Evolutionary conservation across 2,888 invertebrate species (phyloP), one percentile per base, ranked within the genome.

Genomic region (Palloptera scutellata): DNA sequence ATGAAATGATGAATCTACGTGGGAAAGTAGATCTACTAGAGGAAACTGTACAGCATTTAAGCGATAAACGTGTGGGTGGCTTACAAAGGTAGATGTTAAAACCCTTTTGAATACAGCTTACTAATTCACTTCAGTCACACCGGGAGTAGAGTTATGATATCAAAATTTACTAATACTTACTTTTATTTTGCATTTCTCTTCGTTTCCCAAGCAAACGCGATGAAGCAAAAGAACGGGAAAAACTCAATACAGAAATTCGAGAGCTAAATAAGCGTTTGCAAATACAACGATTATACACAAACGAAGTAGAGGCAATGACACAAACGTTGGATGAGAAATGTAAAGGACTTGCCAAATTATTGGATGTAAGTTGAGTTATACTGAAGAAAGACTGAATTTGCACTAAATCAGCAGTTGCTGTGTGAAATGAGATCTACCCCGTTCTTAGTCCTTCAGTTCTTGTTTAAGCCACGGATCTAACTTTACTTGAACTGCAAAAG

Each of bases 281-380:
- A 64, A 79, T 83, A 19, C 86, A 86, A 66, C 78, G 82, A 0
- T 70, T 78, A 30, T 83, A 84, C 17, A 77, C 80, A 1, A 74
- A 75, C n/a, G 85, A 85, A 42, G 75, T 86, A 61, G 86, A 85
- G 73, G 73, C 73, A 41, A 81, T 81, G 70, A 79, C 81, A 30
- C 75, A 81, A 11, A 75, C 78, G 0, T 61, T 82, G 53, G 86
- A 86, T 67, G 79, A 78, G 40, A 85, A 84, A 67, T 83, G 81
- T 62, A 85, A 84, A 67, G 81, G 78, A 58, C 60, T 85, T 15
- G 75, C 82, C 0, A 83, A 82, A 69, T 67, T 83, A 10, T 72
- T 86, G 1, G 85, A 85, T 73, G 85, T 85, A 70, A 68, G 77
- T 67, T n/a, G 13, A 17, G 12, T 15, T 51, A 15, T 4, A 30